These are phyloP conservation scores for Sinosuthora webbiana DNA, from an alignment of 2,113 vertebrate genomes.

Conservation along the genomic window DNA sequence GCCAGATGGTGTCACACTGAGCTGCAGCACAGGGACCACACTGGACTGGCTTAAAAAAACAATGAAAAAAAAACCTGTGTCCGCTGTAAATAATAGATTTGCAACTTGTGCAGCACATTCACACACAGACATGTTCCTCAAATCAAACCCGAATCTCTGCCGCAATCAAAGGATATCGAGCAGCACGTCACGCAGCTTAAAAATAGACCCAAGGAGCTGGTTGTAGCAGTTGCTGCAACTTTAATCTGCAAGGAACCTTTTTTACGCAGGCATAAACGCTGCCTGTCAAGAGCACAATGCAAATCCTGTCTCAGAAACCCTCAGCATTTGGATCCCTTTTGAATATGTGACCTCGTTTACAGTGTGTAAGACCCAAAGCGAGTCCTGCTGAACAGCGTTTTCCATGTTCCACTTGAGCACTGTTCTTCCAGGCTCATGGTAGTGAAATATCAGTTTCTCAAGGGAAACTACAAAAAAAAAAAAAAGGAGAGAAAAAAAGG, in stretches of 20 bases:
- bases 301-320: neutral
- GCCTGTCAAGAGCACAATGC: neutral
- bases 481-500: neutral
- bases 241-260: slow-evolving; percentile 25
- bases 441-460: neutral
- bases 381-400: neutral
- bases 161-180: slow-evolving; percentile 22
- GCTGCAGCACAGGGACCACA: neutral
- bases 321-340: neutral
- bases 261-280: neutral
- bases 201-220: slow-evolving; percentile 13
- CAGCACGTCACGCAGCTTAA: slow-evolving; percentile 15
- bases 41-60: neutral
- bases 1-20: neutral
- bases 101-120: neutral
- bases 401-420: neutral
- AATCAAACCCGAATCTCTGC: neutral
- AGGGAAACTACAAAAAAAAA: neutral
- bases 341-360: slow-evolving; percentile 9
- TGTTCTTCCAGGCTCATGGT: neutral
- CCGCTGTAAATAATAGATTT: slow-evolving; percentile 28
- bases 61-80: neutral
- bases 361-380: neutral
- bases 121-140: neutral
- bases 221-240: neutral